Evolutionary conservation across 2,888 invertebrate genomes (phyloP), one percentile per base, ranked within the genome.

Genomic region (Gandaritis pyraliata): DNA sequence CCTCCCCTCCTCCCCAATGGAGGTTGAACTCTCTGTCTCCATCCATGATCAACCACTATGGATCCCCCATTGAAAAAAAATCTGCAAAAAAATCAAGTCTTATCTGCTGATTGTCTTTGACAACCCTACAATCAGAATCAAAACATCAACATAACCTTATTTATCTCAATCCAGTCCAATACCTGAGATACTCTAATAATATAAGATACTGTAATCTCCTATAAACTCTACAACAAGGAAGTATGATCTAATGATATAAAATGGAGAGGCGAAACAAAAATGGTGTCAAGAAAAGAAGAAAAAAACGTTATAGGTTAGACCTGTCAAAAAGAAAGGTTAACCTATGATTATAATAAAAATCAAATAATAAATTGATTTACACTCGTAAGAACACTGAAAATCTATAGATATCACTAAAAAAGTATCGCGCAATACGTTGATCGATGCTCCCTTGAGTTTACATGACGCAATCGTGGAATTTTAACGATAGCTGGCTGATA

Each of bases 101-200:
- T 5, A 48, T 57, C 46, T 29, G 23, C 52, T 41, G 49, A 61
- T 61, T 59, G 43, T 49, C 23, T 63, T 67, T 65, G 61, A 65
- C 64, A 67, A 55, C 61, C 64, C 71, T 72, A 74, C 75, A 80
- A 78, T 77, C 76, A 72, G 72, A 83, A 89, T 75, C 90, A 91
- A 90, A 92, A 92, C 92, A 91, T 91, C 89, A 92, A 92, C 92
- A 92, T 92, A 92, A 92, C 92, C 91, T 91, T 85, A 87, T 46
- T 70, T 70, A 70, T 65, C 55, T 72, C 69, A 60, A 51, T 72
- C 12, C 46, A 51, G 6, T 46, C 30, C 55, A 63, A 11, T 61
- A 50, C 47, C 6, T 30, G 57, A 33, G 52, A 52, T 49, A 52
- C 36, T 50, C 16, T 45, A 29, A 38, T 29, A 57, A 30, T 8